Conservation (phyloP, 2,113 vertebrate species). For the Vidua macroura region DNA sequence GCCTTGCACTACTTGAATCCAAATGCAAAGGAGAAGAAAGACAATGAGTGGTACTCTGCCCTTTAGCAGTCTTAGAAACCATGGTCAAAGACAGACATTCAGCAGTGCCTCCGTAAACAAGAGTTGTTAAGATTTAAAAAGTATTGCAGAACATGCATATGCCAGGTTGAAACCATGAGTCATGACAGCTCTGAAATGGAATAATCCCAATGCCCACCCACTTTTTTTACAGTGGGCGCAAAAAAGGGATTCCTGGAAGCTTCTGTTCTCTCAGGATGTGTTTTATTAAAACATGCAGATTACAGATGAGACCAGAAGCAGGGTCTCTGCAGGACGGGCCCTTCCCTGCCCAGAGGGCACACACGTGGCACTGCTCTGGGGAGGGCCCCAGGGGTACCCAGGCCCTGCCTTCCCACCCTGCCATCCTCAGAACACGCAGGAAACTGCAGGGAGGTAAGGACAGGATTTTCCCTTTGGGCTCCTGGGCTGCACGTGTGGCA, state of each 20-base stretch:
- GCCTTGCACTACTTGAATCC: neutral
- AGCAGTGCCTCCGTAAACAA: neutral
- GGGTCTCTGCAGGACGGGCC: fast-evolving
- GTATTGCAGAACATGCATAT: neutral
- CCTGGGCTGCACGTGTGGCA: neutral
- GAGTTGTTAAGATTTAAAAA: neutral
- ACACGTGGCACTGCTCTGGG: fast-evolving
- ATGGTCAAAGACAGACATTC: neutral
- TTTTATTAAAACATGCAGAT: neutral
- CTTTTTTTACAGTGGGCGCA: neutral
- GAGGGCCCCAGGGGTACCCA: too few species aligned
- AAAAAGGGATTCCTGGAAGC: neutral
- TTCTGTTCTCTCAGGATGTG: neutral
- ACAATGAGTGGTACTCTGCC: neutral
- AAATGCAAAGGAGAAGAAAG: neutral
- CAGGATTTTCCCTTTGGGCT: neutral
- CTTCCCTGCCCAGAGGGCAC: fast-evolving
- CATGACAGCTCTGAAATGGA: neutral
- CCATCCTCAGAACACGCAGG: fast-evolving
- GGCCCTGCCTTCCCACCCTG: neutral
- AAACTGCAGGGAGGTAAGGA: neutral
- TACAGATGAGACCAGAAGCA: neutral
- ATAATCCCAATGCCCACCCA: neutral
- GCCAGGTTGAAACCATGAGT: neutral
- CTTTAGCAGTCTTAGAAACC: neutral